phyloP scores from a whole-genome alignment of 2,797 vertebrate species.

The Cephalopachus bancanus region DNA sequence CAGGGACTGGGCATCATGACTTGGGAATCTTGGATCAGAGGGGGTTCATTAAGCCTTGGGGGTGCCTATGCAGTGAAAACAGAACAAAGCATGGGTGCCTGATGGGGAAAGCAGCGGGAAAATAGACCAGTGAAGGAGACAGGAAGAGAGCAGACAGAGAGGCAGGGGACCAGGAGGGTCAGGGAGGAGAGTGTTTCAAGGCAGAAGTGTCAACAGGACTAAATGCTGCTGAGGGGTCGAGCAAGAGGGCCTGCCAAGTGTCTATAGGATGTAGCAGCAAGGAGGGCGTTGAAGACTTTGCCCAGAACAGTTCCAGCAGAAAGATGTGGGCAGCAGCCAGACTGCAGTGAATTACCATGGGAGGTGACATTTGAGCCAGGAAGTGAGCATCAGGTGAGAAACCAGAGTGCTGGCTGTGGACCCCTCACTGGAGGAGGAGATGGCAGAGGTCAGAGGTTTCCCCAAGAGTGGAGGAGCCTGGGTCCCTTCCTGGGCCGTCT shows the following conservation, averaged over 20 bases:
- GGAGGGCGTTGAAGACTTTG: constrained; percentile 43
- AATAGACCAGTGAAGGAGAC: background rate
- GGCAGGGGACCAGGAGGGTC: background rate
- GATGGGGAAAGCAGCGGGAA: background rate
- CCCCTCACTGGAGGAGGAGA: background rate
- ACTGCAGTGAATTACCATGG: constrained; percentile 43
- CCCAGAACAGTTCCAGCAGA: constrained; percentile 50
- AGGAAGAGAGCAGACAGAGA: background rate
- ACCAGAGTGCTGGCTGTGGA: constrained; percentile 21
- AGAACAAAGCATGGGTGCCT: background rate
- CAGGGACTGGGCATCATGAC: background rate
- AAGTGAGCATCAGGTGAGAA: constrained; percentile 77
- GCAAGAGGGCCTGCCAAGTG: background rate
- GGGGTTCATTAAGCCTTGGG: background rate
- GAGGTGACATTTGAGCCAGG: constrained; percentile 74
- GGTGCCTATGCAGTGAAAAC: background rate
- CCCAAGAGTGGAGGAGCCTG: background rate
- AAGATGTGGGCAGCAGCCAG: constrained; percentile 67
- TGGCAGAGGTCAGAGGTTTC: background rate
- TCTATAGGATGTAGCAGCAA: background rate
- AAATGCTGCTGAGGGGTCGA: background rate
- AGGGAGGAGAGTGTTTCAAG: background rate
- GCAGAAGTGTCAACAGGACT: background rate
- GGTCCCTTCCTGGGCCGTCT: background rate
- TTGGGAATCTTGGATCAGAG: background rate